Evolutionary conservation across 2,888 invertebrate species (phyloP), one percentile per base, ranked within the genome.

Genomic region (Ichneumon xanthorius): DNA sequence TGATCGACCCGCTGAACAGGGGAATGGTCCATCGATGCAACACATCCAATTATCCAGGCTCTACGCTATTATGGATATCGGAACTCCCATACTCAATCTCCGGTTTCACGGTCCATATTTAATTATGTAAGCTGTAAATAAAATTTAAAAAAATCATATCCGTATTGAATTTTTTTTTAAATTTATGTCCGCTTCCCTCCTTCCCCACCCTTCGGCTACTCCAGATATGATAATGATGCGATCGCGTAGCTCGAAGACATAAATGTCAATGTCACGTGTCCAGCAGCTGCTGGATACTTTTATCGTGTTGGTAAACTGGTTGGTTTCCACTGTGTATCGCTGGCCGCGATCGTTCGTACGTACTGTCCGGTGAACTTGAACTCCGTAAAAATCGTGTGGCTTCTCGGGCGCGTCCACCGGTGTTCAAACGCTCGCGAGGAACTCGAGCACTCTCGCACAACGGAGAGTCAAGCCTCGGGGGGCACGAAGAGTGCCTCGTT

Each of bases 291-390:
- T 14, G n/a, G 63, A 22, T 45, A 48, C 53, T 37, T 40, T 72
- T 40, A 37, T 77, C 68, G 40, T 50, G 61, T 16, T 61, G 7
- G 6, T 14, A 77, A 82, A 86, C 77, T 79, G 82, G 84, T 85
- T 85, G 22, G 68, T 71, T 80, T 61, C 68, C 55, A 68, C 78
- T 75, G 19, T 5, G 65, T 61, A 14, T 37, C 55, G 50, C 80
- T 50, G 14, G n/a, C 26, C 30, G 48, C 70, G 63, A 53, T 50
- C 50, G 63, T 68, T 37, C 58, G 40, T 63, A 63, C 72, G 53
- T 53, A 37, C 48, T 30, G 63, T 75, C 78, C 65, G 84, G 55
- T 87, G 85, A 87, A 86, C 87, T 88, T 88, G 88, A 88, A 88
- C 88, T 87, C 87, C 50, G 78, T 77, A 80, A 73, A 77, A 85